These are phyloP conservation scores for Malurus alboscapulatus DNA, from an alignment of 2,113 vertebrate species.

Conservation along the genomic window DNA sequence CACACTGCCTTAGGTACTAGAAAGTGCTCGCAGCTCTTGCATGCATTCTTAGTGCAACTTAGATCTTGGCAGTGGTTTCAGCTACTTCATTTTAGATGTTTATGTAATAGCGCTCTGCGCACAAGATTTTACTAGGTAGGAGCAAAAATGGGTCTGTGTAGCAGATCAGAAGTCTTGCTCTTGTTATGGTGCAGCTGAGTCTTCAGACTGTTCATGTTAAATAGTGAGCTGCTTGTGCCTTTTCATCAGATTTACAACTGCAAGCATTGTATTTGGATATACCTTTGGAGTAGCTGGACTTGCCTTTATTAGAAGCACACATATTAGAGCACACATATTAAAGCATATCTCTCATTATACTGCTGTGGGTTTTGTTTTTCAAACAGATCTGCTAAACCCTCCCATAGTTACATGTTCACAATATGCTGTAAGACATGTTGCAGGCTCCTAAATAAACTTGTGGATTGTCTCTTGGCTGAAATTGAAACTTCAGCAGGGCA, in stretches of 20 bases:
- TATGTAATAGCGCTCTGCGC: neutral
- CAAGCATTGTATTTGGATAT: neutral
- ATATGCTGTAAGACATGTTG: neutral
- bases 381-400: neutral
- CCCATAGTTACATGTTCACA: neutral
- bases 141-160: neutral
- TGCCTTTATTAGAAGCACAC: neutral
- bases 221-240: neutral
- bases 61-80: neutral
- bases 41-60: neutral
- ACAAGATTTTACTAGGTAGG: neutral
- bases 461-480: neutral
- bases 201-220: neutral
- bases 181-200: neutral
- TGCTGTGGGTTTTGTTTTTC: neutral
- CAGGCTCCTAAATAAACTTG: neutral
- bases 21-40: neutral
- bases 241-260: neutral
- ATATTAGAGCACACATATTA: no score
- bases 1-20: neutral
- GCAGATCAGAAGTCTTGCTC: neutral
- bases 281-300: neutral
- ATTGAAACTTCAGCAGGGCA: neutral
- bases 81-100: neutral
- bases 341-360: neutral